Evolutionary conservation across 2,888 invertebrate genomes (phyloP).

Genomic region (Stenolophus ochropezus): DNA sequence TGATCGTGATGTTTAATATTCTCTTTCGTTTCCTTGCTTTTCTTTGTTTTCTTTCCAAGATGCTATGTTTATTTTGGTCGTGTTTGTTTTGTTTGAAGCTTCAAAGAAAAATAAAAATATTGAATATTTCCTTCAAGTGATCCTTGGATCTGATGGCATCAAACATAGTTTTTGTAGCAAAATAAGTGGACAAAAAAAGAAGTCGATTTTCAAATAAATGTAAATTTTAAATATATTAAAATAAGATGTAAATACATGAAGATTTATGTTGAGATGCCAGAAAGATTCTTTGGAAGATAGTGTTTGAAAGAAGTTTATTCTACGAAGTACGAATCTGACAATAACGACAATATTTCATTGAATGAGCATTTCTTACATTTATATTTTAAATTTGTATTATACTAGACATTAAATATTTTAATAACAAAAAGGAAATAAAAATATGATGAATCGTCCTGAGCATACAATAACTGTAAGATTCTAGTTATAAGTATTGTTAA

Average conservation of each 20-base stretch:
- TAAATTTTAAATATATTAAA: neutral
- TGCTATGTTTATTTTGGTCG: neutral
- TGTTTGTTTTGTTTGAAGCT: neutral
- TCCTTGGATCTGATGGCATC: neutral
- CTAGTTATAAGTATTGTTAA: no score
- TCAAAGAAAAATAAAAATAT: neutral
- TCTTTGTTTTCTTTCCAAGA: neutral
- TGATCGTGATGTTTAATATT: conserved; percentile 17
- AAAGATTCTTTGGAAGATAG: neutral
- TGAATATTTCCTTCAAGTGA: neutral
- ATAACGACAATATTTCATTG: neutral
- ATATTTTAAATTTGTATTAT: neutral
- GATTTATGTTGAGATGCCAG: neutral
- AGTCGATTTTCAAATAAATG: neutral
- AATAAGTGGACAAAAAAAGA: neutral
- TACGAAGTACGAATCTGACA: neutral
- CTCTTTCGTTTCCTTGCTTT: neutral
- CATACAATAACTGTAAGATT: no score
- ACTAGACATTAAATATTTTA: no score
- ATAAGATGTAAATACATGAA: neutral
- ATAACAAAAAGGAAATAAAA: no score
- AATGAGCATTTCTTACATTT: neutral
- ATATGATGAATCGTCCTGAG: no score
- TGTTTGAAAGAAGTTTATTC: neutral
- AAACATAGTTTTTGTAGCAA: neutral